Evolutionary conservation across 2,888 invertebrate genomes (phyloP), one percentile per base, ranked within the genome.

Genomic region (Pandemis cinnamomeana): DNA sequence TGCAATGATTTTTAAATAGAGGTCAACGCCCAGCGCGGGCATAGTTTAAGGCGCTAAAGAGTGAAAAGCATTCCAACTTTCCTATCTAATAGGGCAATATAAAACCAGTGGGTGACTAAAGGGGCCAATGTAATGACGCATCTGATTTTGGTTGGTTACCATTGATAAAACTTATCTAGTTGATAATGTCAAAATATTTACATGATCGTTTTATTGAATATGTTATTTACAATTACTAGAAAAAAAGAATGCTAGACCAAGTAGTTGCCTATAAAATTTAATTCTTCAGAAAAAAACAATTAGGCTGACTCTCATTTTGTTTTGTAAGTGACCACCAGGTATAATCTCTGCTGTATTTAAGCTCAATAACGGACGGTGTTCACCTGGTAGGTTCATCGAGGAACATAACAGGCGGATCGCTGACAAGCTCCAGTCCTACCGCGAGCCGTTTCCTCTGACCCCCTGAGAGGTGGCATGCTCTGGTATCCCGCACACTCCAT

Each of bases 351-450:
- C 1, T 27, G 1, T 1, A 2, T 27, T 27, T 27, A 27, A 27
- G 27, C 27, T 27, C 27, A 2, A 27, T 27, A 27, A 2, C 27
- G 27, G 27, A 27, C 27, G 0, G 4, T 11, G 5, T n/a, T 82
- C 94, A 98, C 98, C 97, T 98, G 48, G 98, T 99, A 41, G 99
- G 99, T 92, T 99, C 99, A 87, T 99, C 99, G 79, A 99, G 96
- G 87, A 99, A 98, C 96, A 99, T 97, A 67, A 99, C 96, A 0
- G 98, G 97, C 2, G 99, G 99, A 89, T 99, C 98, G 87, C 96
- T 98, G 79, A 99, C 96, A 81, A 99, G 94, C 93, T 99, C 99
- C 77, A 98, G 92, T 8, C 98, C 98, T 78, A 99, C 98, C 0
- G 98, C 97, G 67, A 99, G 95, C 82, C 99, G 95, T 88, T 99